These are phyloP conservation scores for Austrolebias charrua DNA, from an alignment of 2,797 vertebrate genomes.

Conservation along the genomic window DNA sequence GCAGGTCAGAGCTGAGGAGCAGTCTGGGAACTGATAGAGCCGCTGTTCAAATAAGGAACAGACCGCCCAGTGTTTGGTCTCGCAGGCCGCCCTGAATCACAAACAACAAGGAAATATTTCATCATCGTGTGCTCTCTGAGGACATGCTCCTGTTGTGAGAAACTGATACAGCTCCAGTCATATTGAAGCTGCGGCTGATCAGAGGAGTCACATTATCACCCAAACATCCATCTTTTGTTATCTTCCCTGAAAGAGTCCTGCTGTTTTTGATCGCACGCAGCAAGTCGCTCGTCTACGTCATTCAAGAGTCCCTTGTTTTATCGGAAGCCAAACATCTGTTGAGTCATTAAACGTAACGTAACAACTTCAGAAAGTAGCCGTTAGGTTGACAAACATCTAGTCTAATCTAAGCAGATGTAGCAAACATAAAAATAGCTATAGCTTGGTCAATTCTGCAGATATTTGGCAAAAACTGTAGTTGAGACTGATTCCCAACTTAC, in stretches of 20 bases:
- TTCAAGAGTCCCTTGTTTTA: too few species aligned
- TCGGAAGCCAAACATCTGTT: too few species aligned
- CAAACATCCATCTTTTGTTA: slow-evolving; percentile 33
- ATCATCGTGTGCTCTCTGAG: slow-evolving; percentile 63
- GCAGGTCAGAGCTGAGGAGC: slow-evolving; percentile 80
- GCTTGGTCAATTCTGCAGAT: too few species aligned
- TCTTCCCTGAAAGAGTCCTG: slow-evolving; percentile 37
- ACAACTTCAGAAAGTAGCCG: too few species aligned
- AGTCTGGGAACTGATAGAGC: slow-evolving; percentile 84
- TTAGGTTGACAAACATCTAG: too few species aligned
- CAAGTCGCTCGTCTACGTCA: neutral
- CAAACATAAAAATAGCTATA: too few species aligned
- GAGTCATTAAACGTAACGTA: too few species aligned
- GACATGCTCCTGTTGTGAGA: slow-evolving; percentile 37
- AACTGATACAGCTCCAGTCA: slow-evolving; percentile 1
- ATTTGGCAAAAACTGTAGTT: too few species aligned
- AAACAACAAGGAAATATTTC: slow-evolving; percentile 83
- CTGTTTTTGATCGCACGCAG: neutral
- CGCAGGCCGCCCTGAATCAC: slow-evolving; percentile 69
- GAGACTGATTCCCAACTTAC: too few species aligned
- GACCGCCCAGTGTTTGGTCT: slow-evolving; percentile 75
- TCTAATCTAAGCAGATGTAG: too few species aligned
- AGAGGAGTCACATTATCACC: slow-evolving; percentile 48
- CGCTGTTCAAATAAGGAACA: slow-evolving; percentile 78
- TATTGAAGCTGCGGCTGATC: slow-evolving; percentile 46